Base-by-base conservation (phyloP, 2,113 vertebrate species). In the Chrysochloris asiatica region DNA sequence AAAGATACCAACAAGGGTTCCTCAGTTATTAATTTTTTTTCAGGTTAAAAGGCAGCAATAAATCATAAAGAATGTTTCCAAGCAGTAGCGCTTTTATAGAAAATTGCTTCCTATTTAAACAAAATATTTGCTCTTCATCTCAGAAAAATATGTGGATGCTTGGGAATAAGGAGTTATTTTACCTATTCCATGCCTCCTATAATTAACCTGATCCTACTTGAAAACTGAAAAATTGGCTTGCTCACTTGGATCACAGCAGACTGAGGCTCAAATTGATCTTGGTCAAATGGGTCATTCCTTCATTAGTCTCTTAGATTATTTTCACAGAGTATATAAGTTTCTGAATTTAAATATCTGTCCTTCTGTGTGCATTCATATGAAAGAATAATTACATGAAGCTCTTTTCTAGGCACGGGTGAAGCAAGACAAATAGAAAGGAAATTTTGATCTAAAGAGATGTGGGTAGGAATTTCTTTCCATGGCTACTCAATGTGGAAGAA, bases 1-100 rank as follows among this genome's bases (percentile, higher is more conserved):
- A 96, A 96, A 97, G 96, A 95, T 83, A 95, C 92, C 95, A 96
- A 96, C 94, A 96, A 94, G 87, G 86, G 50, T 78, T 92, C 81
- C 96, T 96, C 94, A 96, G 96, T 97, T 97, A 97, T 96, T 96
- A 94, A 96, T 96, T 95, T 96, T 96, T 97, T 96, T 97, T 88
- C 90, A 93, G 89, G 94, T 96, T 96, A 96, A 97, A 96, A 97
- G 92, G 93, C 93, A 96, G 96, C 93, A 95, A 96, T 96, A 95
- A 96, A 95, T 97, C 95, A 95, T 93, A 91, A 94, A 93, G 78
- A 94, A 69, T 52, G 33, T 95, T 96, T 94, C 94, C 89, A 96
- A 96, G 94, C 95, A 94, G 94, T 95, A 94, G 95, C 89, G 93
- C 92, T 96, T 97, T 96, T 92, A 95, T 82, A 96, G 96, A 97